Evolutionary conservation across 2,113 vertebrate genomes (phyloP), one percentile per base, ranked within the genome.

Genomic region (Chascanopsetta lugubris): DNA sequence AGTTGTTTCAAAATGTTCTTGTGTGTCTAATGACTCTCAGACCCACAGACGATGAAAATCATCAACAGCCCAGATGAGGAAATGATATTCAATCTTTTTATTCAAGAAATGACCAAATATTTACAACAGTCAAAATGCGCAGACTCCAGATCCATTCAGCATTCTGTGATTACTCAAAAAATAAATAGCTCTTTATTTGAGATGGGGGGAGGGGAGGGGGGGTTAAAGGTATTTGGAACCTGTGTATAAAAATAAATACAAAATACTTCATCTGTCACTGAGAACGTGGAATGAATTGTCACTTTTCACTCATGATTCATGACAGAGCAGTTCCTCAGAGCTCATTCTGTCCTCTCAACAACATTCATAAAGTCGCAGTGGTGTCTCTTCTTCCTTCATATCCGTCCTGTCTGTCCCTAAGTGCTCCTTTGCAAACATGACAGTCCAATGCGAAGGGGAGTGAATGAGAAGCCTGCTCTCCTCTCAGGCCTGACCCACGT

Each of bases 21-120:
- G 24, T 47, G 9, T 51, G 15, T 40, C 38, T 51, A 48, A 46
- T 20, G 42, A 29, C 47, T 3, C 54, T 45, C 10, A 12, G 25
- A 8, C 12, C 48, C 29, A 50, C 34, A 55, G 21, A 8, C 54
- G 26, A 59, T 15, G 20, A 83, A 78, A 29, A 61, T 70, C 38
- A n/a, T n/a, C 56, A 83, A 80, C 77, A 66, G 26, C 3, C 24
- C 4, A 47, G n/a, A 67, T 21, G 64, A 63, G 66, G 29, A 26
- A 74, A 69, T 50, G 36, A 78, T 79, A 55, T 62, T 69, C n/a
- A 45, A 92, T 94, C 66, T 86, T 97, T 92, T 98, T 97, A 97
- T 97, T 99, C 93, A 94, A 95, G 93, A 94, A 93, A 95, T 94
- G 95, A 94, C 92, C 94, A 95, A 80, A 92, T 97, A 97, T 97